Evolutionary conservation across 2,113 vertebrate species (phyloP).

Genomic region (Mormyrus iriodes): DNA sequence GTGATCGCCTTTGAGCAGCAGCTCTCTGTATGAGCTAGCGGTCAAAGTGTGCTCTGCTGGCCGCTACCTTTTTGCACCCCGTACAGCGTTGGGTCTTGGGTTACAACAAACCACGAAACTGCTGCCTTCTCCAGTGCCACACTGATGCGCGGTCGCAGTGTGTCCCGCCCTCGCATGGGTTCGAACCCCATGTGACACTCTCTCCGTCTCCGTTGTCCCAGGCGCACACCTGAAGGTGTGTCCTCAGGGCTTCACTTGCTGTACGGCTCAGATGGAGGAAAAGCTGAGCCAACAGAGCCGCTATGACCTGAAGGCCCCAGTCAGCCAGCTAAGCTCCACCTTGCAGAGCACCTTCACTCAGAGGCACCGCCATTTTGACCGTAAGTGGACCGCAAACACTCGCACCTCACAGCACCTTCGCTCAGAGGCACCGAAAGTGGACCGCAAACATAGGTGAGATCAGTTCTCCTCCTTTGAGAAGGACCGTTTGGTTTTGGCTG

Average conservation of each 20-base stretch:
- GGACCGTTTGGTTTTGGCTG: neutral
- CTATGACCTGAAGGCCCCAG: constrained; percentile 78
- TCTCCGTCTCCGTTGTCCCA: constrained; percentile 53
- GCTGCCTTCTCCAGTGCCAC: neutral
- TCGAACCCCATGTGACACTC: neutral
- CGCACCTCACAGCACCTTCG: neutral
- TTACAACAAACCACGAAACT: neutral
- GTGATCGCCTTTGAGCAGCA: neutral
- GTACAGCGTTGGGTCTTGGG: neutral
- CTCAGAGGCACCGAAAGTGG: neutral
- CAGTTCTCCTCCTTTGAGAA: neutral
- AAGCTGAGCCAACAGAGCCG: constrained; percentile 86
- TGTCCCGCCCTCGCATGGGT: neutral
- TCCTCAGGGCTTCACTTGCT: constrained; percentile 86
- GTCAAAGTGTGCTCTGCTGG: neutral
- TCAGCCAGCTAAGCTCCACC: constrained; percentile 74
- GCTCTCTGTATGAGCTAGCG: neutral
- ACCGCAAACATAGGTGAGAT: neutral
- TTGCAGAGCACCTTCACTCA: constrained; percentile 81
- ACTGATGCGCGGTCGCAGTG: neutral
- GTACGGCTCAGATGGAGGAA: constrained; percentile 96
- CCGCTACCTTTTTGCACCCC: neutral
- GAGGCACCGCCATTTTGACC: constrained; percentile 82
- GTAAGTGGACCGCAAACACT: constrained; percentile 43
- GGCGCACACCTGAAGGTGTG: constrained; percentile 91